These are phyloP conservation scores for Prolemur simus DNA, from an alignment of 2,113 vertebrate genomes.

Conservation along the genomic window DNA sequence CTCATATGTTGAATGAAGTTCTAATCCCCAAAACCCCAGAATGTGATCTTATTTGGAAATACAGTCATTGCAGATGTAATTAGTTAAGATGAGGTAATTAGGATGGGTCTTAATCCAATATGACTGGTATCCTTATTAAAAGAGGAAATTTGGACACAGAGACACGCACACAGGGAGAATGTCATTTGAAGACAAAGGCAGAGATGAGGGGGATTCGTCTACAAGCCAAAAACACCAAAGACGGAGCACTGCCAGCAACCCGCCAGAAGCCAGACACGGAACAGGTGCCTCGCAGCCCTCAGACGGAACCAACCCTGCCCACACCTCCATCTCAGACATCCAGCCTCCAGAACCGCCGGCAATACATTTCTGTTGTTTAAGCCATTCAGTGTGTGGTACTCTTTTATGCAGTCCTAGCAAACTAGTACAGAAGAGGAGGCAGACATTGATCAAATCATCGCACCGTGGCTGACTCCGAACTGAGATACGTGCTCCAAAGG, in stretches of 20 bases:
- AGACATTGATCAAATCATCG: no score
- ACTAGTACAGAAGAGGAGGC: neutral
- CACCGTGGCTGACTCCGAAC: neutral
- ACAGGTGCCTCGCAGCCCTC: neutral
- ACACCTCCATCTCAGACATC: neutral
- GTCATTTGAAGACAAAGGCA: neutral
- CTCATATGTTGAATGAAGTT: neutral
- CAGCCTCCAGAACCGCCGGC: neutral
- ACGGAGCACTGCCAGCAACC: neutral
- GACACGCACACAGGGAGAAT: neutral
- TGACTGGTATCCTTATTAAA: neutral
- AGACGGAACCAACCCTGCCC: neutral
- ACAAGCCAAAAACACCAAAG: no score
- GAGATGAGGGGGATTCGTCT: neutral
- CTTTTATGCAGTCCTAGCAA: neutral
- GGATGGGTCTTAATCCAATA: no score
- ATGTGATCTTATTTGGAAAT: neutral
- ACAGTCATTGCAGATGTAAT: neutral
- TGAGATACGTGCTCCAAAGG: neutral
- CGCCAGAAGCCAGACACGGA: neutral
- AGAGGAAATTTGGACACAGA: neutral
- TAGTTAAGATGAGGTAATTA: neutral
- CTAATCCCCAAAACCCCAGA: neutral
- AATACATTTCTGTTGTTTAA: neutral
- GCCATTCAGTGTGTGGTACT: neutral